These are phyloP conservation scores for Trichopoda pennipes DNA, from an alignment of 2,888 invertebrate species.

Conservation along the genomic window DNA sequence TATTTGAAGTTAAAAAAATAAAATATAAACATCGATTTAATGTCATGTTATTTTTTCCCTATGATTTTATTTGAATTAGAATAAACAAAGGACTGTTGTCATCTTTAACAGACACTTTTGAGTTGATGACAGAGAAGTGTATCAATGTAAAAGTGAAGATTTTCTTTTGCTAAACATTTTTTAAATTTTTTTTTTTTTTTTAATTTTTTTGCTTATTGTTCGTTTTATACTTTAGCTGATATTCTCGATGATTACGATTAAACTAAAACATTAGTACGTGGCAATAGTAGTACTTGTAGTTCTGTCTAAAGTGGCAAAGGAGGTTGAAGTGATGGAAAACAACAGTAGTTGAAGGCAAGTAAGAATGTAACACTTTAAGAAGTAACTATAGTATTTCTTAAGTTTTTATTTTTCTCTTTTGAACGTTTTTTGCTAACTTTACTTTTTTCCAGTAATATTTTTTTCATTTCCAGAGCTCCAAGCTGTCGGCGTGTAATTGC, in stretches of 20 bases:
- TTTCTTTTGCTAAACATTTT: conserved; percentile 5
- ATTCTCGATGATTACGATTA: conserved; percentile 60
- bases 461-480: conserved; percentile 52
- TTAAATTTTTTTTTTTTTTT: conserved; percentile 31
- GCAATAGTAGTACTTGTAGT: conserved; percentile 32
- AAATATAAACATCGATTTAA: conserved; percentile 16
- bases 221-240: conserved; percentile 46
- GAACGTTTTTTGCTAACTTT: conserved; percentile 17
- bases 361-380: conserved; percentile 36
- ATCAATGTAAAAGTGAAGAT: conserved; percentile 37
- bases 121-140: conserved; percentile 22
- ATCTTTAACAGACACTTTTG: neutral
- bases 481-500: conserved; percentile 58
- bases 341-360: conserved; percentile 47
- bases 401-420: conserved; percentile 7
- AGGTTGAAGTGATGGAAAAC: conserved; percentile 18
- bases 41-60: neutral
- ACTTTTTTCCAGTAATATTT: conserved; percentile 28
- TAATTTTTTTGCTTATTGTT: conserved; percentile 5
- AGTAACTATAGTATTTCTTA: conserved; percentile 47
- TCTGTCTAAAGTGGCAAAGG: conserved; percentile 1
- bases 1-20: neutral
- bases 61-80: conserved; percentile 3
- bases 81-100: neutral
- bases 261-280: conserved; percentile 48